These are phyloP conservation scores for Vanessa cardui DNA, from an alignment of 2,888 invertebrate genomes.

Conservation along the genomic window DNA sequence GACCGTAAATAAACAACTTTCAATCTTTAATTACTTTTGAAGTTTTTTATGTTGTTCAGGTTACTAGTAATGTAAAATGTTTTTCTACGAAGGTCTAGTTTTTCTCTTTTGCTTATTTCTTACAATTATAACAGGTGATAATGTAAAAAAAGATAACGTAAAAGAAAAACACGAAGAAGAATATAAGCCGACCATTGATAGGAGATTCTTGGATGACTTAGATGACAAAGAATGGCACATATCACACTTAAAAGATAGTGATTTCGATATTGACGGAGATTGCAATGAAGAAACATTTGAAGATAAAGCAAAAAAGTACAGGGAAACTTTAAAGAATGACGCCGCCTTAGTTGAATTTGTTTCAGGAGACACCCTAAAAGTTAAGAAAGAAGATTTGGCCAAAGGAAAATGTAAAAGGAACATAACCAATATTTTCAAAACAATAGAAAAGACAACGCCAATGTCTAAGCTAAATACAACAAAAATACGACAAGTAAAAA, in stretches of 20 bases:
- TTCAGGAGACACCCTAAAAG: constrained; percentile 52
- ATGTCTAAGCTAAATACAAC: constrained; percentile 36
- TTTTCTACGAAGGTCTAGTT: neutral
- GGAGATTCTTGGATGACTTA: constrained; percentile 52
- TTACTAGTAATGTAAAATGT: neutral
- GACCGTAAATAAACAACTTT: constrained; percentile 8
- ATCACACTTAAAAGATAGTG: constrained; percentile 53
- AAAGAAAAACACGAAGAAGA: constrained; percentile 36
- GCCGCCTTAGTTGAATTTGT: constrained; percentile 57
- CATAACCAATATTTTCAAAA: constrained; percentile 19
- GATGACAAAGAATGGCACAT: constrained; percentile 59
- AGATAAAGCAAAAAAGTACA: constrained; percentile 54
- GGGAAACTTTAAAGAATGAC: constrained; percentile 53
- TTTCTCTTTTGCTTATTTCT: neutral
- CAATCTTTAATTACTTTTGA: neutral
- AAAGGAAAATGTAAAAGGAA: constrained; percentile 46
- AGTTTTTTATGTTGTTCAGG: neutral
- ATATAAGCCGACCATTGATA: constrained; percentile 29
- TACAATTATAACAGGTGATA: neutral
- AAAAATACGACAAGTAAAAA: constrained; percentile 23
- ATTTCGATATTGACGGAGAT: constrained; percentile 46
- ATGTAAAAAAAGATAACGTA: constrained; percentile 10
- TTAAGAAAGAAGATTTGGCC: constrained; percentile 46
- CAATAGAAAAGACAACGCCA: neutral
- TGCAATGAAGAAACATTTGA: constrained; percentile 48